phyloP scores from a whole-genome alignment of 2,113 vertebrate species.

The Coryphaenoides rupestris region DNA sequence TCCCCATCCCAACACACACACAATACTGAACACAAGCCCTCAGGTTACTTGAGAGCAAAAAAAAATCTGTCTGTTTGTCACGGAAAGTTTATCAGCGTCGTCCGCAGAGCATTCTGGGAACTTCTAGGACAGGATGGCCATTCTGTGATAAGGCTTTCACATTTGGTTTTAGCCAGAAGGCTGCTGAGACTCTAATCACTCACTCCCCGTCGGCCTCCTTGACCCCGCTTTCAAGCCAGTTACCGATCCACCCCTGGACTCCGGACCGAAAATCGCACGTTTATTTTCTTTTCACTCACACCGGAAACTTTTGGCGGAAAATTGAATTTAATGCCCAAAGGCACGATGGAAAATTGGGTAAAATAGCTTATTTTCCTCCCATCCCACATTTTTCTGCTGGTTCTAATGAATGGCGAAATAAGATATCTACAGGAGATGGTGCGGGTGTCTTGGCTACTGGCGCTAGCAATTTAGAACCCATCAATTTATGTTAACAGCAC shows the following conservation, averaged over 20 bases:
- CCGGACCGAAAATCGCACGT: slow-evolving; percentile 65
- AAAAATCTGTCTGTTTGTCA: slow-evolving; percentile 19
- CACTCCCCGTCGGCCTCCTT: slow-evolving; percentile 42
- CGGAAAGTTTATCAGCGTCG: slow-evolving; percentile 43
- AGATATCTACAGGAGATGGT: slow-evolving; percentile 65
- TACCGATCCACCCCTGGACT: slow-evolving; percentile 61
- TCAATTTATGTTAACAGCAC: slow-evolving; percentile 51
- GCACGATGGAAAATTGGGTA: slow-evolving; percentile 76
- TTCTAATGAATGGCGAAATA: slow-evolving; percentile 69
- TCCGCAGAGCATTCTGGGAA: slow-evolving; percentile 42
- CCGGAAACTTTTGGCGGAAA: slow-evolving; percentile 72
- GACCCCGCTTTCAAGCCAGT: slow-evolving; percentile 67
- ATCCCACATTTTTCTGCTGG: slow-evolving; percentile 64
- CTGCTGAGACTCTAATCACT: slow-evolving; percentile 56
- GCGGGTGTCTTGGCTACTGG: slow-evolving; percentile 23
- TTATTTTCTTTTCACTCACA: slow-evolving; percentile 67
- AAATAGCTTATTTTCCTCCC: slow-evolving; percentile 74
- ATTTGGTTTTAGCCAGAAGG: slow-evolving; percentile 61
- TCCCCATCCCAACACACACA: slow-evolving; percentile 6
- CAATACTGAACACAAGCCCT: slow-evolving; percentile 22
- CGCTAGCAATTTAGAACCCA: slow-evolving; percentile 49
- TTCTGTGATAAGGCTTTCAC: slow-evolving; percentile 60
- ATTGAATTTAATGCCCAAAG: slow-evolving; percentile 82
- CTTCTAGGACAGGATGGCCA: slow-evolving; percentile 50
- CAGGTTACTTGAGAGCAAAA: slow-evolving; percentile 25